These are phyloP conservation scores for Philantomba maxwellii DNA, from an alignment of 2,113 vertebrate species.

Conservation along the genomic window DNA sequence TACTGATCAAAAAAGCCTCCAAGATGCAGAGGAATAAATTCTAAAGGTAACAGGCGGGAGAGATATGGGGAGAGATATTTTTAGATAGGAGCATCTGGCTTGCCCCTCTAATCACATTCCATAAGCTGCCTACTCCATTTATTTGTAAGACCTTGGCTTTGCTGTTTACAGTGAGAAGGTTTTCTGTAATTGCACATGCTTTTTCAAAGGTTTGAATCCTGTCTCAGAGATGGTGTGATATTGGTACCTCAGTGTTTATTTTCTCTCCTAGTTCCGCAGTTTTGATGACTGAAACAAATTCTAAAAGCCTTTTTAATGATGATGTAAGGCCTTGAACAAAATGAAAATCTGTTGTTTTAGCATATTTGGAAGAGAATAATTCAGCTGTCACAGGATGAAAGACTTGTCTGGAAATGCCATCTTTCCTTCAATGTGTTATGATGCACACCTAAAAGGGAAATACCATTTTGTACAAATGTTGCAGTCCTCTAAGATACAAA, in stretches of 20 bases:
- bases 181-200: slow-evolving; percentile 60
- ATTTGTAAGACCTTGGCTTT: slow-evolving; percentile 70
- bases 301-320: slow-evolving; percentile 64
- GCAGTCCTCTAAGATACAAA: slow-evolving; percentile 33
- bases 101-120: slow-evolving; percentile 68
- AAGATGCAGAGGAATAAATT: slow-evolving; percentile 58
- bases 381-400: slow-evolving; percentile 73
- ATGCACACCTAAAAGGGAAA: slow-evolving; percentile 62
- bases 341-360: slow-evolving; percentile 74
- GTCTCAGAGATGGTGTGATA: background rate
- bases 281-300: slow-evolving; percentile 71
- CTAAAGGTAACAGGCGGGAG: slow-evolving; percentile 59
- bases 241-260: slow-evolving; percentile 55
- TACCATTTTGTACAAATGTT: slow-evolving; percentile 43
- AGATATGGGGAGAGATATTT: slow-evolving; percentile 67
- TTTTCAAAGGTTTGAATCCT: slow-evolving; percentile 65
- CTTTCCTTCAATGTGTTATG: slow-evolving; percentile 40
- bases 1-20: slow-evolving; percentile 38
- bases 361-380: slow-evolving; percentile 71
- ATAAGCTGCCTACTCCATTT: slow-evolving; percentile 68
- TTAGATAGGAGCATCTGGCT: slow-evolving; percentile 70
- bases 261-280: slow-evolving; percentile 18
- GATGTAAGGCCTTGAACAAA: slow-evolving; percentile 64
- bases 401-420: slow-evolving; percentile 70
- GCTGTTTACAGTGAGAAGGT: slow-evolving; percentile 59